Evolutionary conservation across 2,113 vertebrate genomes (phyloP).

Genomic region (Calyptommatus sinebrachiatus): DNA sequence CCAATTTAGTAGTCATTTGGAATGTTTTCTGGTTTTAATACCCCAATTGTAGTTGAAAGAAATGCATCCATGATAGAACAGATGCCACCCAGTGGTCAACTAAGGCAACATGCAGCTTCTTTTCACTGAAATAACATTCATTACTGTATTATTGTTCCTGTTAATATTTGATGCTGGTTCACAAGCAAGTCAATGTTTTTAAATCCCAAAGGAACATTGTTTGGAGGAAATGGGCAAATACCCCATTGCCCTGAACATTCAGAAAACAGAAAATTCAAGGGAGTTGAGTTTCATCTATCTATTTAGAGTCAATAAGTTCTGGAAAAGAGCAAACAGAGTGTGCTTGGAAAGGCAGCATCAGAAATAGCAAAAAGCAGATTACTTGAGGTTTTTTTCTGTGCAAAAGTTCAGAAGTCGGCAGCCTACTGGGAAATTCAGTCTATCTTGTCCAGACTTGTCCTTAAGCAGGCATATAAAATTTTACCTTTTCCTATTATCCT

Average conservation of each 20-base stretch:
- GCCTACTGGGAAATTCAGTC: constrained; percentile 27
- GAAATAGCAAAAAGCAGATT: constrained; percentile 34
- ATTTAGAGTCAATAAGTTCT: constrained; percentile 31
- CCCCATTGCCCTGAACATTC: constrained; percentile 29
- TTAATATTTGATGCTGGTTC: constrained; percentile 39
- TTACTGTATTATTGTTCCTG: constrained; percentile 30
- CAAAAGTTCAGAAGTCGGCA: constrained; percentile 20
- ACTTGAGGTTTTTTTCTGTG: constrained; percentile 16
- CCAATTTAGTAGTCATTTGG: neutral
- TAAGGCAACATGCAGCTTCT: neutral
- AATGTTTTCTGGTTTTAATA: neutral
- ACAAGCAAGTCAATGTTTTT: constrained; percentile 22
- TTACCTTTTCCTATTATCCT: neutral
- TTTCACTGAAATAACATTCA: constrained; percentile 20
- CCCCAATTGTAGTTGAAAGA: neutral
- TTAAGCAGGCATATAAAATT: constrained; percentile 5
- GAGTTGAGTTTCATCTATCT: constrained; percentile 19
- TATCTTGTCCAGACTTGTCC: constrained; percentile 2
- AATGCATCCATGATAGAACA: neutral
- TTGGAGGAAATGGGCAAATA: constrained; percentile 33
- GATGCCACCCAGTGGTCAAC: constrained; percentile 26
- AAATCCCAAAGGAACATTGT: constrained; percentile 26
- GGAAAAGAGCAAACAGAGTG: constrained; percentile 25
- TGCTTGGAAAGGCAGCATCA: constrained; percentile 15
- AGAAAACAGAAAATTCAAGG: constrained; percentile 21